Evolutionary conservation across 2,888 invertebrate genomes (phyloP).

Genomic region (Lobophora halterata): DNA sequence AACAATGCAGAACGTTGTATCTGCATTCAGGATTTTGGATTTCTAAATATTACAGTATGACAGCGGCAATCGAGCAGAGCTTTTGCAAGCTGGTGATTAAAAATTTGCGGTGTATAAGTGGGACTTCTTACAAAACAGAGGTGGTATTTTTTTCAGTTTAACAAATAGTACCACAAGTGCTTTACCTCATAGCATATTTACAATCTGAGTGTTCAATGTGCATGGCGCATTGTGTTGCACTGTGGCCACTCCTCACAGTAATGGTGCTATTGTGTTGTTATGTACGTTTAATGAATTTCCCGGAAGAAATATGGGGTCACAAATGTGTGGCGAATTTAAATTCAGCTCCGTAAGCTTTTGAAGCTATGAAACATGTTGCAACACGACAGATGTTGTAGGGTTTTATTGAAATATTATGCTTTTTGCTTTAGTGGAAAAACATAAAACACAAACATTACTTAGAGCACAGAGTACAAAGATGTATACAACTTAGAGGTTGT

Average conservation of each 20-base stretch:
- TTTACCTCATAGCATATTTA: conserved; percentile 9
- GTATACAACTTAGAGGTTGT: too few species aligned
- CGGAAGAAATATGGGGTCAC: conserved; percentile 40
- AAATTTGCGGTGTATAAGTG: too few species aligned
- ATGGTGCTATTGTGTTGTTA: conserved; percentile 36
- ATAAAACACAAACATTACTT: too few species aligned
- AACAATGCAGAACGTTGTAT: too few species aligned
- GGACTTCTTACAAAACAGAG: too few species aligned
- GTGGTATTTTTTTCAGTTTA: too few species aligned
- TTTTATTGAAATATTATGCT: background rate
- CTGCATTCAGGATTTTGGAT: too few species aligned
- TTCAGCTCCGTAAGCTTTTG: conserved; percentile 20
- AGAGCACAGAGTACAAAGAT: too few species aligned
- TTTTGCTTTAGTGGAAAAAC: too few species aligned
- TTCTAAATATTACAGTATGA: too few species aligned
- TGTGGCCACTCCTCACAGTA: conserved; percentile 31
- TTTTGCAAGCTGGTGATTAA: too few species aligned
- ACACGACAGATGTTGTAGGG: background rate
- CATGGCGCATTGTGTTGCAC: conserved; percentile 18
- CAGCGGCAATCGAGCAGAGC: too few species aligned
- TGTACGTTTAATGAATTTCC: conserved; percentile 42
- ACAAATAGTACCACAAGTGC: conserved; percentile 13
- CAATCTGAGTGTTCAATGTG: conserved; percentile 22
- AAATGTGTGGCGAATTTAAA: conserved; percentile 40
- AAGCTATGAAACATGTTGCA: conserved; percentile 14